Percentiles rank a stretch among this genome's conserved stretches.
These are phyloP conservation scores for Odobenus rosmarus DNA, from an alignment of 2,113 vertebrate species.

Conservation along the genomic window DNA sequence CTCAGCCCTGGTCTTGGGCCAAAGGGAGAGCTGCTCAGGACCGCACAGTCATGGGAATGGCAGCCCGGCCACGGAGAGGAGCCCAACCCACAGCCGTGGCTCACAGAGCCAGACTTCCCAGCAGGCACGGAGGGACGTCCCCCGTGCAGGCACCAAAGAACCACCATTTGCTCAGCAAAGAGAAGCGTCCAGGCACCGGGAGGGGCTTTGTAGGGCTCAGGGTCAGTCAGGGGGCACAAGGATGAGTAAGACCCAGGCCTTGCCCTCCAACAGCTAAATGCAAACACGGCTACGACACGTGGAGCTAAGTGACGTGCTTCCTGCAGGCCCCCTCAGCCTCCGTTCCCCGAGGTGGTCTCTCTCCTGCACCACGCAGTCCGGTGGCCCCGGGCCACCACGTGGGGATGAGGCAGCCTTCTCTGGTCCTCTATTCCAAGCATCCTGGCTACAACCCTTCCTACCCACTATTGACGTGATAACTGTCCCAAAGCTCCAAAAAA, in stretches of 20 bases:
- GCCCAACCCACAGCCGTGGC: background rate
- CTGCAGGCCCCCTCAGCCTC: too few species aligned
- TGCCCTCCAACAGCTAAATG: background rate
- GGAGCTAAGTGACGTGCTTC: background rate
- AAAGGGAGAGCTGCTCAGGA: background rate
- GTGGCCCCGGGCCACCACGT: background rate
- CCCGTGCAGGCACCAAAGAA: background rate
- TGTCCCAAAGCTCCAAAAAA: background rate
- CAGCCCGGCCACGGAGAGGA: background rate
- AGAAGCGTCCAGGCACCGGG: background rate
- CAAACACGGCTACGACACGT: background rate
- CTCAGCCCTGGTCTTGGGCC: background rate
- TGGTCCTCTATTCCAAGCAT: background rate
- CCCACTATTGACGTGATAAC: background rate
- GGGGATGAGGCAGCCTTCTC: background rate
- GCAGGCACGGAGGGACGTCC: background rate
- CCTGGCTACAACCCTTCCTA: background rate
- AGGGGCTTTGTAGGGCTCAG: background rate
- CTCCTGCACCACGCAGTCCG: background rate
- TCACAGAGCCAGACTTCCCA: background rate
- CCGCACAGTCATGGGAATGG: background rate
- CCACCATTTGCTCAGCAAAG: background rate
- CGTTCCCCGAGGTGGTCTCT: background rate
- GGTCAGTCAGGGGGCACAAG: background rate
- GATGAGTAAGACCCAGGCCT: background rate